Base-by-base conservation (phyloP, 2,888 invertebrate species). In the Allophyes oxyacanthae region DNA sequence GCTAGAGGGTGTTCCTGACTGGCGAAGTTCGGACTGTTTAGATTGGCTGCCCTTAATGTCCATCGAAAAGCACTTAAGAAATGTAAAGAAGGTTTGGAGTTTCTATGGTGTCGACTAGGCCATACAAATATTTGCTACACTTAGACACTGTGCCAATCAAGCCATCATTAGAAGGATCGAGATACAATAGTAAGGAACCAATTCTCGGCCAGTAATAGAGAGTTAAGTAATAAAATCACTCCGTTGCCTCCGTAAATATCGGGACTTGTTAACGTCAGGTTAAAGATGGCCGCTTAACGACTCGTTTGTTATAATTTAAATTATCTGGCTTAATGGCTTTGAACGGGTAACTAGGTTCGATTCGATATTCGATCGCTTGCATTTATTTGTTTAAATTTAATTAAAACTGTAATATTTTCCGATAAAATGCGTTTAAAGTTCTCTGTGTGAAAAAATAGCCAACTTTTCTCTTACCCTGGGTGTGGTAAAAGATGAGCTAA, bases 201-300 rank as follows among this genome's bases (percentile, higher is more conserved):
- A 73, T 75, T 64, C 64, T 48, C 45, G 55, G 25, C 52, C 63
- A 71, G 60, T 77, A 75, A 78, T 68, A 64, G 72, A 42, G 65
- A 75, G 69, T 76, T 76, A 74, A 67, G 72, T 67, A 70, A 76
- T 79, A 77, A 79, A 77, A 62, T 67, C 64, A 57, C 55, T 60
- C 59, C 50, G 51, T 46, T 68, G 56, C 67, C 53, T 75, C 51
- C 46, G 58, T 69, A 67, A 71, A 75, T 75, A 71, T 66, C 28
- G 14, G 10, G 36, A 56, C 68, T 69, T 72, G 72, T 78, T 76
- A 75, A 64, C 61, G 72, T 64, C 57, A 67, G 65, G 40, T 61
- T n/a, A 57, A 63, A 69, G 62, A 66, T 63, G 58, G 60, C 49
- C 34, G 42, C 44, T 65, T 62, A 64, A 56, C 48, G 54, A 60